Conservation (phyloP, 2,113 vertebrate species). For the Condylura cristata region DNA sequence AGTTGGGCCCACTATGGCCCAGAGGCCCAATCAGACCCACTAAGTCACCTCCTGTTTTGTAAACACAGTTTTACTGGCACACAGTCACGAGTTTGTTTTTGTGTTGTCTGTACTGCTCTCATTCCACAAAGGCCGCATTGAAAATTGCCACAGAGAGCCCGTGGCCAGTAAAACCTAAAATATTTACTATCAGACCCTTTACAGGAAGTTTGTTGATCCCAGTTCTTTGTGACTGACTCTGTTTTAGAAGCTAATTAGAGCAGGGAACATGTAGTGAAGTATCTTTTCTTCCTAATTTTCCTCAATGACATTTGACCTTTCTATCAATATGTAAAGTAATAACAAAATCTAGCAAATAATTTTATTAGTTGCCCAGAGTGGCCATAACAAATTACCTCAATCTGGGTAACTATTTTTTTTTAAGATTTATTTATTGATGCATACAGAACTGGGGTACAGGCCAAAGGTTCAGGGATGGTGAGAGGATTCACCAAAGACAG, state of each 20-base stretch:
- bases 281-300: constrained; percentile 27
- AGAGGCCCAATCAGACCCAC: not conserved
- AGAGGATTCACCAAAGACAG: too few relatives aligned
- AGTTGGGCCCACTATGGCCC: not conserved
- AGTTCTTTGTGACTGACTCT: constrained; percentile 1
- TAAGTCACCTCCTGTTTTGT: not conserved
- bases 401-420: too few relatives aligned
- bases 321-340: not conserved
- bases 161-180: not conserved
- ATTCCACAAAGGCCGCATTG: not conserved
- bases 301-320: not conserved
- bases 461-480: too few relatives aligned
- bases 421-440: too few relatives aligned
- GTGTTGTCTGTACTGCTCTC: not conserved
- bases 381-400: not conserved
- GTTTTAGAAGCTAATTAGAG: constrained; percentile 40
- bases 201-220: not conserved
- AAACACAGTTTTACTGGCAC: constrained; percentile 37
- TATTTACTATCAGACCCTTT: constrained; percentile 39
- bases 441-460: too few relatives aligned
- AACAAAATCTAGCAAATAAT: not conserved
- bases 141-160: not conserved
- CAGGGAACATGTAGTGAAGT: not conserved
- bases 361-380: not conserved
- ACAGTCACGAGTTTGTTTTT: not conserved